Base-by-base conservation (phyloP, 2,888 invertebrate species). In the Phoenoteleia sp. region DNA sequence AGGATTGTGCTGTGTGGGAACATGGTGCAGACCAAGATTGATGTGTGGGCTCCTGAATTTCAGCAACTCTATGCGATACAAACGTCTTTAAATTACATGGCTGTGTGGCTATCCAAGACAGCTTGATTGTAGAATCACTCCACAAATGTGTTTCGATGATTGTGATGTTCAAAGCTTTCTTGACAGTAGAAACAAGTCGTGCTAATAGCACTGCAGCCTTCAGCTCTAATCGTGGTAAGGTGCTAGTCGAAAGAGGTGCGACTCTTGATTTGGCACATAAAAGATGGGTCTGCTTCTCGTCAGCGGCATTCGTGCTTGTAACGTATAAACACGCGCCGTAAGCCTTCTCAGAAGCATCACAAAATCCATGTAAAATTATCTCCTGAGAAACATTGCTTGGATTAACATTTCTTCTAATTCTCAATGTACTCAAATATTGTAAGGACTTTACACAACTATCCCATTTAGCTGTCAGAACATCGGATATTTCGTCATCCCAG, bases 251-350 rank as follows among this genome's bases (percentile, higher is more conserved):
- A 7, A 39, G 17, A 13, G 54, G 67, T 25, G 67, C 67, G 9
- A 67, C 54, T 13, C 13, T 54, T 39, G 67, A 67, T 6, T 67
- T 67, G 9, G 67, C 23, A 11, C 36, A 54, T 3, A 67, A 33
- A 0, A 67, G n/a, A 39, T 39, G 23, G 0, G 23, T 21, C 6
- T 52, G 25, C 9, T 52, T 23, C 11, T 25, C 25, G 6, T 25
- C n/a, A 13, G n/a, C 2, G n/a, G 13, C 39, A 13, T 25, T 15
- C 2, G 6, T 2, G 17, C 42, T 66, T 3, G 58, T 19, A 0
- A 86, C 11, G 17, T 90, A 89, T 0, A 90, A 27, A 49, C 89
- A 88, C 0, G 87, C 88, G 15, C 88, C 88, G 49, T 87, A 89
- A 0, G 84, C 88, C 4, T 67, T 83, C 15, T 87, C 86, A 2